Evolutionary conservation across 2,888 invertebrate genomes (phyloP), one percentile per base, ranked within the genome.

Genomic region (Ichneumoninae sp.): DNA sequence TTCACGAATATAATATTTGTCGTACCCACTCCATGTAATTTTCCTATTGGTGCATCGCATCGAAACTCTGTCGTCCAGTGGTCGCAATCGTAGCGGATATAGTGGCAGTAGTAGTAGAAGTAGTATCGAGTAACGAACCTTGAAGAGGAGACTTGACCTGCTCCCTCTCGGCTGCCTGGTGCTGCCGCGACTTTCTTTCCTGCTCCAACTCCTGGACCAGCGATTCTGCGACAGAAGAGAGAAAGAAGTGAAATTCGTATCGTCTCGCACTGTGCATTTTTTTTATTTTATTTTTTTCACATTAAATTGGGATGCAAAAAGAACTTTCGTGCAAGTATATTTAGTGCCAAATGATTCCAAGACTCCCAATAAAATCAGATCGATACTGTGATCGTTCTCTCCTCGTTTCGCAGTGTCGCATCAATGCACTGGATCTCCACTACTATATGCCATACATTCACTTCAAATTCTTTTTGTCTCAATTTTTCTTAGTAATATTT

Each of bases 141-240:
- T 97, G 97, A 86, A 97, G 95, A 52, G 97, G 97, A 90, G 97
- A 97, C 94, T 97, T 97, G 78, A 97, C 97, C 89, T 93, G 93
- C 92, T 97, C 97, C 87, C 97, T 96, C 92, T 97, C 97, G 93
- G 96, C 94, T 87, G 95, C 95, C 89, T 96, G 96, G 90, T 97
- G 97, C 91, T 97, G 97, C 87, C 97, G 96, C 68, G 96, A 96
- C 94, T 98, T 97, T 93, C 97, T 96, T 94, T 98, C 97, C 96
- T 97, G 95, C 94, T 97, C 97, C 92, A 97, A 95, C 94, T 98
- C 97, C 88, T 91, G 91, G 82, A 97, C 97, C 92, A 98, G 94
- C 82, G 97, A 96, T 94, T 98, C 97, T 98, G 95, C 86, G 94
- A 95, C 94, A 94, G 94, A 94, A 90, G 89, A 89, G 87, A 86